A percentile compares a stretch with the other conserved stretches of the same genome.
These are phyloP conservation scores for Nixonia krombeini DNA, from an alignment of 1,140 invertebrate species.

Conservation along the genomic window DNA sequence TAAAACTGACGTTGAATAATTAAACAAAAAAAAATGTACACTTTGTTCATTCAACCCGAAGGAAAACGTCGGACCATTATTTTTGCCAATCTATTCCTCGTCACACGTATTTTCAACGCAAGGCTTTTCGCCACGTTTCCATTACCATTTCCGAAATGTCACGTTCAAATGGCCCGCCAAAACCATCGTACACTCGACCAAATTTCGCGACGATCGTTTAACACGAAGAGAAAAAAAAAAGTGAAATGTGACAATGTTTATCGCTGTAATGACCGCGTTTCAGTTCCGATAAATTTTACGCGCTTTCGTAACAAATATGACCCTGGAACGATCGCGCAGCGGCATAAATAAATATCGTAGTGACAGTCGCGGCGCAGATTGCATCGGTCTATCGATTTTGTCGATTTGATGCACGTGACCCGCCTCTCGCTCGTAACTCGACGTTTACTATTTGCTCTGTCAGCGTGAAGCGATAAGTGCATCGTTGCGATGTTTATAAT, in stretches of 20 bases:
- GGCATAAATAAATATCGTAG: neutral
- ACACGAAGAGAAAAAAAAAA: too few species aligned
- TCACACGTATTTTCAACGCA: too few species aligned
- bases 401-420: neutral
- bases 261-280: slow-evolving; percentile 5
- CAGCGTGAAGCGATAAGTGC: slow-evolving; percentile 3
- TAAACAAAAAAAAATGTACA: too few species aligned
- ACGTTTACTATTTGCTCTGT: slow-evolving; percentile 6
- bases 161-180: too few species aligned
- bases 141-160: too few species aligned
- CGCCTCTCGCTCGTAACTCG: slow-evolving; percentile 2
- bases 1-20: too few species aligned
- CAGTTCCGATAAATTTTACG: neutral
- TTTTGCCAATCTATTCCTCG: too few species aligned
- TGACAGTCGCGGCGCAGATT: neutral
- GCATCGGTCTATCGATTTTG: slow-evolving; percentile 7
- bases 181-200: too few species aligned
- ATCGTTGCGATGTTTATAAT: slow-evolving; percentile 2
- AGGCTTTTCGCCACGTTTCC: too few species aligned
- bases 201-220: too few species aligned
- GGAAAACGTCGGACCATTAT: too few species aligned
- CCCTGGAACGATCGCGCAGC: neutral
- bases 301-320: neutral
- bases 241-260: neutral
- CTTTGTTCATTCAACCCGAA: too few species aligned